These are phyloP conservation scores for Agrotis exclamationis DNA, from an alignment of 2,888 invertebrate genomes.

Conservation along the genomic window DNA sequence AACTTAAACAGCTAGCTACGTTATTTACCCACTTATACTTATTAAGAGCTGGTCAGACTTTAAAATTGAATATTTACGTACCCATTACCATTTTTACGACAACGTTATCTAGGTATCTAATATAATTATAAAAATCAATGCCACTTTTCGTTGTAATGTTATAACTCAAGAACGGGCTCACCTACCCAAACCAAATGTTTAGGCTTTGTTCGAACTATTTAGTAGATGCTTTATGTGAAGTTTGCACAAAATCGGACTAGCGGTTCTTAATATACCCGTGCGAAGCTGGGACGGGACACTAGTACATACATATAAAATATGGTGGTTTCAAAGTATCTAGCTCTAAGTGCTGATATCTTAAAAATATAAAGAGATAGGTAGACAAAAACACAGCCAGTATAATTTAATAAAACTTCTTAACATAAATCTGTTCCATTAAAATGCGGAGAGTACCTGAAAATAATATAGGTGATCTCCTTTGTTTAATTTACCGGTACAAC, in stretches of 20 bases:
- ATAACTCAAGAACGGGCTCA: no score
- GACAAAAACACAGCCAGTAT: slow-evolving; percentile 7
- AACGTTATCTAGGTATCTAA: no score
- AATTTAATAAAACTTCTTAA: slow-evolving; percentile 38
- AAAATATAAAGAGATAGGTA: slow-evolving; percentile 12
- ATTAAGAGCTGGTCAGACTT: slow-evolving; percentile 34
- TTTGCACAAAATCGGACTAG: no score
- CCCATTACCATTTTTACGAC: slow-evolving; percentile 51
- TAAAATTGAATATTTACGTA: slow-evolving; percentile 50
- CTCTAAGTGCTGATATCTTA: slow-evolving; percentile 15
- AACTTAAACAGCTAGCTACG: slow-evolving; percentile 31
- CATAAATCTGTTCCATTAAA: slow-evolving; percentile 56
- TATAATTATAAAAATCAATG: no score
- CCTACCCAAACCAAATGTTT: no score
- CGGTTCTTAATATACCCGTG: no score
- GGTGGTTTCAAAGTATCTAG: slow-evolving; percentile 10
- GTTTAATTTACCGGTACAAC: slow-evolving; percentile 89
- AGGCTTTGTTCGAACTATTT: no score
- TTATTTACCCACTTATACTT: slow-evolving; percentile 28
- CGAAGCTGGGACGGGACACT: no score
- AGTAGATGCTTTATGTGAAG: no score
- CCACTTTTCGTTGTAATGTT: no score
- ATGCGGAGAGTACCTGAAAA: slow-evolving; percentile 68
- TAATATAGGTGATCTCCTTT: slow-evolving; percentile 86
- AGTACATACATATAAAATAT: no score